phyloP scores from a whole-genome alignment of 2,888 invertebrate species.

The Patella depressa region DNA sequence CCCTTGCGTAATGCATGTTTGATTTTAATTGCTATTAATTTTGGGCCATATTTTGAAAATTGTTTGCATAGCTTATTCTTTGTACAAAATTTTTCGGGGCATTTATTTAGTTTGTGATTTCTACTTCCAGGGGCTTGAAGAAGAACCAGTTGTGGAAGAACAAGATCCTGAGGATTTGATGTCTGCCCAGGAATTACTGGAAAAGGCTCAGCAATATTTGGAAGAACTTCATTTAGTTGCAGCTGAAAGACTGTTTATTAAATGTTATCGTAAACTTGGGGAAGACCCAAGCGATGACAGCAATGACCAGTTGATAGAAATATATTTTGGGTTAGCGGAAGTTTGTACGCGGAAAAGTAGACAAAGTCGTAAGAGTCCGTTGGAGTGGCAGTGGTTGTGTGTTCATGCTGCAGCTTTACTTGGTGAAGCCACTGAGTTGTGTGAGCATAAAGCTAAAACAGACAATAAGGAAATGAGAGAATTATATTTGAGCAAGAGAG shows the following conservation, averaged over 20 bases:
- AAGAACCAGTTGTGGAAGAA: conserved; percentile 17
- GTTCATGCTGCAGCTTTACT: conserved; percentile 62
- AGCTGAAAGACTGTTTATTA: conserved; percentile 56
- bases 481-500: conserved; percentile 56
- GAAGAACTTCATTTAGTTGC: conserved; percentile 48
- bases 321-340: conserved; percentile 57
- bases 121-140: conserved; percentile 16
- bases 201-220: conserved; percentile 32
- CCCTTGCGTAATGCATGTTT: no score
- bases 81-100: no score
- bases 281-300: conserved; percentile 49
- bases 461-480: conserved; percentile 47
- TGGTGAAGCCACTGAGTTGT: conserved; percentile 58
- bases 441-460: conserved; percentile 25
- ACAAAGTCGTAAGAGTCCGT: conserved; percentile 57
- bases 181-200: conserved; percentile 32
- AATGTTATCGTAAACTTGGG: conserved; percentile 48
- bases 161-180: conserved; percentile 33
- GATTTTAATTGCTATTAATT: no score
- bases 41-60: no score
- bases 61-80: neutral
- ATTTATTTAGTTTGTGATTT: no score
- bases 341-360: conserved; percentile 57
- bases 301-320: conserved; percentile 50
- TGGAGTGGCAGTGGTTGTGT: conserved; percentile 65